Base-by-base conservation (phyloP, 2,888 invertebrate species). In the Anodontia alba region DNA sequence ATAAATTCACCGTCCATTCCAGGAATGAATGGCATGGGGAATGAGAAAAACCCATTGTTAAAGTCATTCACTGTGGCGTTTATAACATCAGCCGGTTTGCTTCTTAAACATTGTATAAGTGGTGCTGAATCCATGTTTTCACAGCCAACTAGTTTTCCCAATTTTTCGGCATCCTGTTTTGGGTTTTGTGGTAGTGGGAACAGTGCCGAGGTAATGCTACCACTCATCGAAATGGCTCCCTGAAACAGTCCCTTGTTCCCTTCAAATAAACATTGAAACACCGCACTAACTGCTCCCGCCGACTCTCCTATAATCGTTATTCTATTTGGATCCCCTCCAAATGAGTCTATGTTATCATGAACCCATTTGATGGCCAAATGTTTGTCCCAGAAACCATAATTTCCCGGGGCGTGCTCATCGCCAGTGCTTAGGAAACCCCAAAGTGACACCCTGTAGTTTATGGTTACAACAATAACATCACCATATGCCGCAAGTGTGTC, bases 1-100 rank as follows among this genome's bases (percentile, higher is more conserved):
- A 49, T 20, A 20, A 20, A 15, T 49, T n/a, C 98, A 72, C 98
- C 97, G 20, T 98, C 98, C 0, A 98, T 98, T 10, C 29, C 26
- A 8, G 23, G 23, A 0, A 97, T 97, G 1, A 98, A 98, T 0
- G 98, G 98, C 93, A 98, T 42, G 1, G 79, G 79, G 29, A 83
- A 80, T 23, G 46, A 62, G 7, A 71, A 51, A 29, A 71, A 77
- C 3, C 23, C 66, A 17, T 80, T 72, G 12, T 42, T 68, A 7
- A 29, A 8, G 29, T 81, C 68, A 15, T 77, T 49, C 72, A 76
- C 84, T 71, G 81, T 78, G 20, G 73, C 62, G 2, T 67, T 26
- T 23, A 80, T 73, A n/a, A 88, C 57, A 10, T 76, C 76, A 7
- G 76, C 57, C 0, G 84, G 49, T 26, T 75, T 80, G 8, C 71